Conservation (phyloP, 1,140 invertebrate genomes). For the Eriocheir sinensis region DNA sequence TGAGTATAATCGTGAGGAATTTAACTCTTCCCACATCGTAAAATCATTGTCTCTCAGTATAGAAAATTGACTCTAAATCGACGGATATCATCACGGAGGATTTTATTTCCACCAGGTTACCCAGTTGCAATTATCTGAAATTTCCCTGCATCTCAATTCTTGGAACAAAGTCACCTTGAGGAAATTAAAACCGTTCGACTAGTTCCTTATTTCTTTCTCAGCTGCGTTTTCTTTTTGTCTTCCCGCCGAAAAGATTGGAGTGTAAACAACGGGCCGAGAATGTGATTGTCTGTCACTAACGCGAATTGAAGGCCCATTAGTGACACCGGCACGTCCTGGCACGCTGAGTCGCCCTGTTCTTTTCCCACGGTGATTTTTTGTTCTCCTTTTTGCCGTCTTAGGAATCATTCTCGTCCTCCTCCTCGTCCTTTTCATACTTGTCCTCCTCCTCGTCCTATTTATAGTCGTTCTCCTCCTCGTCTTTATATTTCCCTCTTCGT, state of each 20-base stretch:
- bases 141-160: neutral
- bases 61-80: neutral
- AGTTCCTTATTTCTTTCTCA: neutral
- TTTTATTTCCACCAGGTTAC: neutral
- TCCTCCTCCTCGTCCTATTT: neutral
- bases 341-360: neutral
- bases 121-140: neutral
- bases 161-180: neutral
- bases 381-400: too few species aligned
- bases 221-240: neutral
- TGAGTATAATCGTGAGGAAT: neutral
- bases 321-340: neutral
- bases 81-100: neutral
- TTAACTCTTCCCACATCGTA: neutral
- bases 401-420: neutral
- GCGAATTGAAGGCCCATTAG: neutral
- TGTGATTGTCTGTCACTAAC: constrained; percentile 2
- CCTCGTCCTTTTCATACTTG: neutral
- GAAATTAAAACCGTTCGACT: neutral
- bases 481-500: neutral
- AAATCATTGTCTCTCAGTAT: neutral
- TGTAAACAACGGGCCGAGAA: neutral
- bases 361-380: too few species aligned
- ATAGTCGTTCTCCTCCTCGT: neutral
- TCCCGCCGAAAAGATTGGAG: neutral